Percentiles rank a stretch among this genome's conserved stretches.
Evolutionary conservation across 2,888 invertebrate genomes (phyloP).

Genomic region (Dasysyrphus tricinctus): DNA sequence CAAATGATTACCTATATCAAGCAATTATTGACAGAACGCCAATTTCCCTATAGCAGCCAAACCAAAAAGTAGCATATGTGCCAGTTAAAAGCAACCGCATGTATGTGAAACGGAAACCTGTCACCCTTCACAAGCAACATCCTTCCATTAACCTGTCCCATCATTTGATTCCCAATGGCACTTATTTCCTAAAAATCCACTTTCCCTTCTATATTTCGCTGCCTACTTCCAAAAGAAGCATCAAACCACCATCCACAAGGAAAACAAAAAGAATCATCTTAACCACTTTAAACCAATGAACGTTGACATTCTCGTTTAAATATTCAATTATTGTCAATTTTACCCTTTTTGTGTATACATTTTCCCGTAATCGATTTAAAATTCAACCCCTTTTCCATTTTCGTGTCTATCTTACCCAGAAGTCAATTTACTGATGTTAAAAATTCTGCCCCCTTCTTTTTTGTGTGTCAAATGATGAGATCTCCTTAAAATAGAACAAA

Average conservation of each 20-base stretch:
- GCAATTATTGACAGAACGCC: not conserved
- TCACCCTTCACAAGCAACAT: not conserved
- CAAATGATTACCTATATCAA: not conserved
- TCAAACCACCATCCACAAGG: not conserved
- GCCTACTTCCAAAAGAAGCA: not conserved
- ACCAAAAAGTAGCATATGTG: constrained; percentile 21
- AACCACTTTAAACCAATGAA: constrained; percentile 36
- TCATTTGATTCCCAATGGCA: constrained; percentile 10
- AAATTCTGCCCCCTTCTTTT: constrained; percentile 2
- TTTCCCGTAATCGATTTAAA: constrained; percentile 27
- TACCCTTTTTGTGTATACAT: not conserved
- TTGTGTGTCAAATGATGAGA: constrained; percentile 43
- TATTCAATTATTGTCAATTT: constrained; percentile 53
- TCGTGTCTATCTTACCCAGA: not conserved
- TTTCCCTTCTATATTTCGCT: constrained; percentile 3
- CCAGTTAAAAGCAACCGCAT: constrained; percentile 9
- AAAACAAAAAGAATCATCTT: constrained; percentile 24
- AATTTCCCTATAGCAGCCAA: constrained; percentile 13
- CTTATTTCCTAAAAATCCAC: constrained; percentile 5
- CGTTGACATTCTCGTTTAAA: constrained; percentile 48
- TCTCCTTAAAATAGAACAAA: constrained; percentile 57
- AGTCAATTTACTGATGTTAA: constrained; percentile 57
- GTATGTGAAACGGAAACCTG: not conserved
- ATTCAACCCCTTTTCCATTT: constrained; percentile 19
- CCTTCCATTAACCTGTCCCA: constrained; percentile 18